Evolutionary conservation across 2,113 vertebrate genomes (phyloP).

Genomic region (Rhegmatorhina hoffmannsi): DNA sequence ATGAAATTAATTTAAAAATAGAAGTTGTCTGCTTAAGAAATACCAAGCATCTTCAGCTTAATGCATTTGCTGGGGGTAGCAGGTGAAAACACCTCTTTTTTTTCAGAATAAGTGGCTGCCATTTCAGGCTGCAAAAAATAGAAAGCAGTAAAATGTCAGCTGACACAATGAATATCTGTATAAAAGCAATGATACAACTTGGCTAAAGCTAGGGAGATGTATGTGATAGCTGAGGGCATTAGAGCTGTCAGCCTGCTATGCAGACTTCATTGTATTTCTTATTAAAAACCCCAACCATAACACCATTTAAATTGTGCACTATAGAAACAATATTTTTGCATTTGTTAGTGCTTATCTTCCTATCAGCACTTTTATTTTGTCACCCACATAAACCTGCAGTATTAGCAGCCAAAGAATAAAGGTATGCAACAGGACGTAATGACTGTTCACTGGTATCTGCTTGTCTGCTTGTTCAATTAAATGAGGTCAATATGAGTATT

Average conservation of each 20-base stretch:
- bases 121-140: slow-evolving; percentile 66
- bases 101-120: slow-evolving; percentile 44
- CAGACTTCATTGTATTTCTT: slow-evolving; percentile 36
- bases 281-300: background rate
- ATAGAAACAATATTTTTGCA: background rate
- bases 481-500: background rate
- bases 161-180: slow-evolving; percentile 65
- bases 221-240: slow-evolving; percentile 53
- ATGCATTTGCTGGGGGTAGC: background rate
- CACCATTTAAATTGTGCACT: background rate
- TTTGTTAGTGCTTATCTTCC: background rate
- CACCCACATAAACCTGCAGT: background rate
- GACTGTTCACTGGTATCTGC: background rate
- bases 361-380: background rate
- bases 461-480: background rate
- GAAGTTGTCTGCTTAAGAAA: background rate
- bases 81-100: slow-evolving; percentile 64
- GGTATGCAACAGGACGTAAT: background rate
- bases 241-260: slow-evolving; percentile 32
- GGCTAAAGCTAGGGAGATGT: slow-evolving; percentile 40
- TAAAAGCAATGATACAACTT: slow-evolving; percentile 52
- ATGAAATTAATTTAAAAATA: background rate
- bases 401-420: background rate
- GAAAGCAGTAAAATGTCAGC: slow-evolving; percentile 70
- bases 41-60: background rate